Conservation (phyloP, 2,797 vertebrate species). For the Leptatherina wallacei region DNA sequence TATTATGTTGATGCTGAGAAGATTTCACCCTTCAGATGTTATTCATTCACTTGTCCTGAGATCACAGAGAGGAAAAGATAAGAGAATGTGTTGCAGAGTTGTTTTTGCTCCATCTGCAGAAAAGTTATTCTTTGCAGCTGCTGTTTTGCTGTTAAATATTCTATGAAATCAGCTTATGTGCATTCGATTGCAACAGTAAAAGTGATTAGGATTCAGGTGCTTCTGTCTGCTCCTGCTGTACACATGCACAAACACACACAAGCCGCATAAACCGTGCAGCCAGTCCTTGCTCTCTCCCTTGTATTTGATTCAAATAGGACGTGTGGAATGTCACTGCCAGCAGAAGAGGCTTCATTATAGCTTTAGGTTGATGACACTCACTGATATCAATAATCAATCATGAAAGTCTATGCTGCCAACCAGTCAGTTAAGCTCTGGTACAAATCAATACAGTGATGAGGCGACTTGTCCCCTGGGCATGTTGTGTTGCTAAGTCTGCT, state of each 20-base stretch:
- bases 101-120: conserved; percentile 35
- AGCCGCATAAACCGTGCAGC: conserved; percentile 1
- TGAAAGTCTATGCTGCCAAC: conserved; percentile 35
- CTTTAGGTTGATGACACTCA: conserved; percentile 43
- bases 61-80: conserved; percentile 39
- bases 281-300: conserved; percentile 25
- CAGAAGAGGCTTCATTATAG: conserved; percentile 51
- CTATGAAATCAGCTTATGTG: conserved; percentile 53
- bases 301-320: conserved; percentile 38
- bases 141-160: conserved; percentile 60
- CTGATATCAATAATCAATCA: conserved; percentile 72
- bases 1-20: conserved; percentile 30
- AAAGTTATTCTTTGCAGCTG: conserved; percentile 45
- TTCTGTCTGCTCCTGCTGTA: conserved; percentile 25
- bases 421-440: conserved; percentile 51
- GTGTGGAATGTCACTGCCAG: conserved; percentile 14
- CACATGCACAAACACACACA: conserved; percentile 22
- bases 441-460: conserved; percentile 67
- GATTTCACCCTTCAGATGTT: conserved; percentile 38
- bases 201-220: conserved; percentile 61
- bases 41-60: conserved; percentile 34
- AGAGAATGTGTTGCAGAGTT: conserved; percentile 30
- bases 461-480: conserved; percentile 36
- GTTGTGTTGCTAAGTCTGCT: conserved; percentile 39
- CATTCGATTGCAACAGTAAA: conserved; percentile 56